Percentiles rank a stretch among this genome's conserved stretches.
Evolutionary conservation across 2,888 invertebrate genomes (phyloP).

Genomic region (Nomada ferruginata): DNA sequence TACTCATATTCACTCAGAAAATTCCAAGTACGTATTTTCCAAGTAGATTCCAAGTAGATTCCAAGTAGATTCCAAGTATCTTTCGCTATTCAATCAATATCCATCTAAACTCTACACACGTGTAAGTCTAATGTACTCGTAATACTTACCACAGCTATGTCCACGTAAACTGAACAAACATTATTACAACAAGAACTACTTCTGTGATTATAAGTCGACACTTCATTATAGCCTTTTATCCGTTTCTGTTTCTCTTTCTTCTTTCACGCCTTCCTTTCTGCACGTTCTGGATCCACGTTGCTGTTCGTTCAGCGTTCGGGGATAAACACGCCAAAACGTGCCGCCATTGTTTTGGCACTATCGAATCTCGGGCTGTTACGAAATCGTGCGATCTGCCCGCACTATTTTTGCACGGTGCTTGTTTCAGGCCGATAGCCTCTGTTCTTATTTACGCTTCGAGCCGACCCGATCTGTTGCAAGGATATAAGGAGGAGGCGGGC

Average conservation of each 20-base stretch:
- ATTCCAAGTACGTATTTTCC: no score
- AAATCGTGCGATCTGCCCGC: constrained; percentile 24
- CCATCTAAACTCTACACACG: no score
- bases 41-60: no score
- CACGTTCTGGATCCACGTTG: constrained; percentile 17
- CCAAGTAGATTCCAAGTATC: no score
- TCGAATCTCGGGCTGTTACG: constrained; percentile 21
- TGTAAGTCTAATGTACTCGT: no score
- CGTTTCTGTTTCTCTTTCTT: constrained; percentile 1
- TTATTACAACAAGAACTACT: no score
- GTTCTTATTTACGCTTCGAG: constrained; percentile 23
- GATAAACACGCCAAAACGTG: constrained; percentile 9
- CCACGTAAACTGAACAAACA: no score
- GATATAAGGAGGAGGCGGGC: background rate
- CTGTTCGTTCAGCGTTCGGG: background rate
- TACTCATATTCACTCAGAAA: no score
- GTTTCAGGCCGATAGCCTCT: constrained; percentile 20
- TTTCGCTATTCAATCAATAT: no score
- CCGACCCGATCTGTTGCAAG: background rate
- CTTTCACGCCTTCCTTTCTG: constrained; percentile 8
- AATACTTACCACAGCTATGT: no score
- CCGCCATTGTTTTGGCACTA: constrained; percentile 15
- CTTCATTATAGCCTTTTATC: background rate
- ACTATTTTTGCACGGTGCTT: constrained; percentile 52
- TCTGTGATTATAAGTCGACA: no score